Evolutionary conservation across 2,113 vertebrate species (phyloP), one percentile per base, ranked within the genome.

Genomic region (Calyptommatus sinebrachiatus): DNA sequence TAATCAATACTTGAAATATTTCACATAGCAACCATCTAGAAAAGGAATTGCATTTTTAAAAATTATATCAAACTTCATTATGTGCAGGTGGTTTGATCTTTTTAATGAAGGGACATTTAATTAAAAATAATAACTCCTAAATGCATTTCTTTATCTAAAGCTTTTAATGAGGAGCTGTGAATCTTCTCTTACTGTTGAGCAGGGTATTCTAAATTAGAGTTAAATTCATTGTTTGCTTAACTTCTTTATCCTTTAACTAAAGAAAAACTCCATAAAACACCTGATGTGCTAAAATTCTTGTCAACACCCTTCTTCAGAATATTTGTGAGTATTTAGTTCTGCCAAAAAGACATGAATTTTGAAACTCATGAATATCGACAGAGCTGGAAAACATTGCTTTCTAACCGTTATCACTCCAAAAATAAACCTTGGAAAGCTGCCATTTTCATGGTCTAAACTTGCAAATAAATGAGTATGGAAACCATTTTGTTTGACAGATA

Each of bases 1-100:
- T 91, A 91, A 88, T 92, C 74, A 0, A 67, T 85, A 85, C 86
- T 88, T 87, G 91, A 18, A 92, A 89, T 87, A 88, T 89, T 92
- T 92, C 86, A 90, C 77, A 73, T 48, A 29, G 63, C 48, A 60
- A 83, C 4, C 0, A 31, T 81, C 75, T 79, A 57, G 77, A 80
- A 86, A 89, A 91, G 87, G 91, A 89, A 91, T 88, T 93, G 83
- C 83, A 88, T 92, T 89, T 85, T 67, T 76, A 71, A 60, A 41
- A 90, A 87, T 91, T 75, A 60, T 35, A 71, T 63, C 77, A 88
- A 84, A 80, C 83, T 88, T 71, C 24, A 60, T 79, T 84, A 65
- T 0, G 57, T 77, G 57, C 71, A 85, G 88, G 79, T 67, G 60
- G 82, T 77, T 88, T 90, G 86, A 73, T 63, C 41, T 85, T 79